Evolutionary conservation across 2,797 vertebrate genomes (phyloP), one percentile per base, ranked within the genome.

Genomic region (Enoplosus armatus): DNA sequence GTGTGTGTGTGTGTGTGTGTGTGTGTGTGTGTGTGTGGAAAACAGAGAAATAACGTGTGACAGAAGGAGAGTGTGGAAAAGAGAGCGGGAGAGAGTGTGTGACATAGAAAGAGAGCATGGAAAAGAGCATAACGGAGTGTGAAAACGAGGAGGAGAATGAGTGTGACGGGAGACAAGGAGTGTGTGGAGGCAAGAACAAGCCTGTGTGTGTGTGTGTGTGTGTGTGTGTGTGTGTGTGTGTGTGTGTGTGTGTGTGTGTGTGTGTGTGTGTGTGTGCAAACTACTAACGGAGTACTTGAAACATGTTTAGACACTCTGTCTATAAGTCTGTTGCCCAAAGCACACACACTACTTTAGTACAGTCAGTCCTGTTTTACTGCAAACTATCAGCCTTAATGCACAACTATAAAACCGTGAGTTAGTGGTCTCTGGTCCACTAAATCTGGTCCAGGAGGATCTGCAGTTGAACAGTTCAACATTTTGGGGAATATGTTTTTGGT

Each of bases 121-220:
- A 91, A 90, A 91, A 92, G 90, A 90, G 89, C 90, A 91, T 76
- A 86, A 87, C 77, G 41, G 83, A 89, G 90, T 88, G 91, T 90
- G 87, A 92, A 88, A 88, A 75, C n/a, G 86, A 89, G 64, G n/a
- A 77, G 79, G 72, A 69, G 80, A 79, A 71, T 22, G 80, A 83
- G 82, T 73, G 65, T 82, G 89, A 85, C 48, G 48, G 74, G 47
- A 45, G 69, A 48, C 48, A 76, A 79, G 39, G 61, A 74, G 73
- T 68, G 68, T 74, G 74, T 24, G 39, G 54, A 72, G 61, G 37
- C 61, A 78, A 78, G 67, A 29, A 72, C 66, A 77, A 66, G 77
- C 47, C 62, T 27, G 26, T 47, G 69, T 59, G 68, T 67, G 60
- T 43, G 67, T 68, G 73, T 65, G 62, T n/a, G 43, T 69, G 53